These are phyloP conservation scores for Sander vitreus DNA, from an alignment of 2,113 vertebrate species.

Conservation along the genomic window DNA sequence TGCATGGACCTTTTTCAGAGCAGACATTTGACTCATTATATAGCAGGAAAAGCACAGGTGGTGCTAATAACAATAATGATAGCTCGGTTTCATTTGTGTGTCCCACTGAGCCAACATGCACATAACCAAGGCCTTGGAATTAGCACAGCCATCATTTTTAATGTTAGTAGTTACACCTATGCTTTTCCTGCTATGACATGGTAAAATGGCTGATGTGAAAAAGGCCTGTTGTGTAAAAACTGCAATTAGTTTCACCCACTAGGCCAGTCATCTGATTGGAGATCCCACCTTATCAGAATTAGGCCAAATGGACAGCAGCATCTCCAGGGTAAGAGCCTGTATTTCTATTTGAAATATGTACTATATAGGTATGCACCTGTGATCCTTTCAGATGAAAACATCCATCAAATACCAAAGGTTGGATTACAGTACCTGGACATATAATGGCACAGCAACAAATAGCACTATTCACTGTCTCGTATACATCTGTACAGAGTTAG, in stretches of 20 bases:
- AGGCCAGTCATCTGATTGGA: neutral
- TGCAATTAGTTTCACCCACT: constrained; percentile 9
- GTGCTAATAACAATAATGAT: constrained; percentile 18
- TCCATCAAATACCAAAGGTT: neutral
- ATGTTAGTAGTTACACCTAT: constrained; percentile 5
- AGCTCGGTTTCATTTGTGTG: constrained; percentile 25
- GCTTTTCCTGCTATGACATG: constrained; percentile 3
- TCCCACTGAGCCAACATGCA: constrained; percentile 19
- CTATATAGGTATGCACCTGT: neutral
- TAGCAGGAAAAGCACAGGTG: constrained; percentile 31
- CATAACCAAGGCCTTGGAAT: constrained; percentile 2
- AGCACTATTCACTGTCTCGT: neutral
- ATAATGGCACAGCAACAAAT: constrained; percentile 8
- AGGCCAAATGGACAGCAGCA: neutral
- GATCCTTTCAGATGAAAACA: neutral
- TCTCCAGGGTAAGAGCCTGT: neutral
- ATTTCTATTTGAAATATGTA: constrained; percentile 1
- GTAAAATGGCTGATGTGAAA: constrained; percentile 14
- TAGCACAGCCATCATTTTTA: constrained; percentile 17
- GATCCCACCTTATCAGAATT: neutral
- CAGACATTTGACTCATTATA: constrained; percentile 3
- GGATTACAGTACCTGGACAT: neutral
- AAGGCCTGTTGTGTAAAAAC: neutral
- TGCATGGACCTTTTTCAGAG: constrained; percentile 2
- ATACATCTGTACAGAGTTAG: neutral